phyloP scores from a whole-genome alignment of 2,888 invertebrate genomes.

The Troides aeacus region DNA sequence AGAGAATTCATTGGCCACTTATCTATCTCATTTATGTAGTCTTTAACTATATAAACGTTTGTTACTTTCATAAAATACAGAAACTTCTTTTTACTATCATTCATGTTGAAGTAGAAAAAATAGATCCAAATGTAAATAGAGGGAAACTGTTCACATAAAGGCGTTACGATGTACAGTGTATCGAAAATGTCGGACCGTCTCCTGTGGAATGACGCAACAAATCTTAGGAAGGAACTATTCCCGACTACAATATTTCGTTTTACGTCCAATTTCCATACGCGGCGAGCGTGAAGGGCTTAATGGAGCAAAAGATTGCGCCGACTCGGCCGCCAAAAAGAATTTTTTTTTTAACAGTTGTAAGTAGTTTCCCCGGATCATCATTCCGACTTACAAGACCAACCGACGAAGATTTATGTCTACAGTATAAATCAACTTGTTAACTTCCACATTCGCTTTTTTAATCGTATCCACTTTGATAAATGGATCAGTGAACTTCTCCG shows the following conservation, averaged over 20 bases:
- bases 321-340: slow-evolving; percentile 62
- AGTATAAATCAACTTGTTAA: slow-evolving; percentile 23
- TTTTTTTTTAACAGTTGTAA: slow-evolving; percentile 55
- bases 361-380: slow-evolving; percentile 35
- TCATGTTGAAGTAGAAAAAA: not conserved
- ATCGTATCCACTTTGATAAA: slow-evolving; percentile 13
- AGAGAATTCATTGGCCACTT: too few relatives aligned
- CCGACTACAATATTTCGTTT: slow-evolving; percentile 72
- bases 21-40: too few relatives aligned
- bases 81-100: not conserved
- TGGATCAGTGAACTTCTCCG: slow-evolving; percentile 25
- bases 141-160: slow-evolving; percentile 26
- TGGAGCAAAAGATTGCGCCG: slow-evolving; percentile 76
- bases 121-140: slow-evolving; percentile 5
- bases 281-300: slow-evolving; percentile 76
- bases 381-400: slow-evolving; percentile 24
- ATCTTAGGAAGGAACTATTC: slow-evolving; percentile 65
- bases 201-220: slow-evolving; percentile 48
- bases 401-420: slow-evolving; percentile 27
- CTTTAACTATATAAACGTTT: too few relatives aligned
- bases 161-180: slow-evolving; percentile 22
- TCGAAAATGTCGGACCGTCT: slow-evolving; percentile 31
- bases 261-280: slow-evolving; percentile 79
- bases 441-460: slow-evolving; percentile 11
- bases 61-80: too few relatives aligned